Evolutionary conservation across 2,113 vertebrate species (phyloP).

Genomic region (Madoqua kirkii): DNA sequence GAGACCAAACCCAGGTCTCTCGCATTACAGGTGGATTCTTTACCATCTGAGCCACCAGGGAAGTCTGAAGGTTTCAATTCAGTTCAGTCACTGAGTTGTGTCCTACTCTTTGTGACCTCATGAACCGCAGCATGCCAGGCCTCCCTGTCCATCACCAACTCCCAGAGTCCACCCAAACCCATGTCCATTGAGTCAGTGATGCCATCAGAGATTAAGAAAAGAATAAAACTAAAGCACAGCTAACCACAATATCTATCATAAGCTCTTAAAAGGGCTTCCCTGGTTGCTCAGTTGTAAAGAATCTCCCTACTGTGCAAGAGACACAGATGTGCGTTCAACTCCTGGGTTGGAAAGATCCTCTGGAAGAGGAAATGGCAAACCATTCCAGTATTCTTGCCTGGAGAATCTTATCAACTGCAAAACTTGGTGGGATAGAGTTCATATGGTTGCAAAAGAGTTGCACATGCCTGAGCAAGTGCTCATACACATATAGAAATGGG

Average conservation of each 20-base stretch:
- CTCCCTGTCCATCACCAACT: too few relatives aligned
- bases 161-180: too few relatives aligned
- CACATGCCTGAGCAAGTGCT: background rate
- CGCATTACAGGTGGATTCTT: background rate
- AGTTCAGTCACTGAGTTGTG: fast-evolving
- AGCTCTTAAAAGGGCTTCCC: background rate
- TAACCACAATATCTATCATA: background rate
- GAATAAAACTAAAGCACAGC: background rate
- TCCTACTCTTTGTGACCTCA: too few relatives aligned
- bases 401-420: background rate
- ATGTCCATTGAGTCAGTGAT: too few relatives aligned
- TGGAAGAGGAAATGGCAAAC: background rate
- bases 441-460: background rate
- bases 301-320: background rate
- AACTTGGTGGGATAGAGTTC: background rate
- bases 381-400: background rate
- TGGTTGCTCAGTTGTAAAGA: background rate
- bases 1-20: background rate
- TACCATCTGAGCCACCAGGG: background rate
- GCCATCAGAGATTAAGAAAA: background rate
- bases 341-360: background rate
- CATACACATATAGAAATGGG: background rate
- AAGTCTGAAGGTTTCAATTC: background rate
- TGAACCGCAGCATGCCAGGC: fast-evolving
- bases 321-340: background rate